Base-by-base conservation (phyloP, 1,140 invertebrate species). In the Uloborus diversus region DNA sequence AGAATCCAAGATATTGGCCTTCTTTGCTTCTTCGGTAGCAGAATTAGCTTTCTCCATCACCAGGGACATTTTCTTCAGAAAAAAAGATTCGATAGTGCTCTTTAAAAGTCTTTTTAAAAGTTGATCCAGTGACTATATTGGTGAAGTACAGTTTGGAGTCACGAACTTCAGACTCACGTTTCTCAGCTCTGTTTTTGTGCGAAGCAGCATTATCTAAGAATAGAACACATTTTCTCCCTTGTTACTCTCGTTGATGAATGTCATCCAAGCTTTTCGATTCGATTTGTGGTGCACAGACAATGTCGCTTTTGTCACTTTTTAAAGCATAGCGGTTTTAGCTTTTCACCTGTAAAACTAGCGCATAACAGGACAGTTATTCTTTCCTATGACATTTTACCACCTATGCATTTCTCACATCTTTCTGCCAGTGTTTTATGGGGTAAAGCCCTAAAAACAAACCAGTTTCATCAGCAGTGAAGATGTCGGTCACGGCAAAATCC, bases 251-350 rank as follows among this genome's bases (percentile, higher is more conserved):
- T 1, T 37, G 14, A 79, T 37, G 13, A 37, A 17, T 7, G 69
- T 83, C 83, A 84, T 84, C 83, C 83, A 84, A 3, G n/a, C 82
- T 33, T 84, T 84, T 49, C 66, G 76, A 32, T 81, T 84, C 9
- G 35, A 25, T 20, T 49, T 57, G 35, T 81, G 84, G 4, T 5
- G 51, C 2, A 79, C 59, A 25, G 82, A 82, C 47, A 84, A 47
- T 1, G 17, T 73, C n/a, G 70, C 69, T 7, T 75, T 27, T 23
- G 79, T 57, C 27, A 62, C 35, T 81, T 78, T 51, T 81, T 81
- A 61, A 85, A 84, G 53, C 82, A 85, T 35, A 82, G 65, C 32
- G 82, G 82, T 49, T 49, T 51, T 4, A 53, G 20, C 62, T 83
- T 84, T 25, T 82, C 81, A 17, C 82, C 81, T 25, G 33, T 32